These are phyloP conservation scores for Quiscalus mexicanus DNA, from an alignment of 2,113 vertebrate species.

Conservation along the genomic window DNA sequence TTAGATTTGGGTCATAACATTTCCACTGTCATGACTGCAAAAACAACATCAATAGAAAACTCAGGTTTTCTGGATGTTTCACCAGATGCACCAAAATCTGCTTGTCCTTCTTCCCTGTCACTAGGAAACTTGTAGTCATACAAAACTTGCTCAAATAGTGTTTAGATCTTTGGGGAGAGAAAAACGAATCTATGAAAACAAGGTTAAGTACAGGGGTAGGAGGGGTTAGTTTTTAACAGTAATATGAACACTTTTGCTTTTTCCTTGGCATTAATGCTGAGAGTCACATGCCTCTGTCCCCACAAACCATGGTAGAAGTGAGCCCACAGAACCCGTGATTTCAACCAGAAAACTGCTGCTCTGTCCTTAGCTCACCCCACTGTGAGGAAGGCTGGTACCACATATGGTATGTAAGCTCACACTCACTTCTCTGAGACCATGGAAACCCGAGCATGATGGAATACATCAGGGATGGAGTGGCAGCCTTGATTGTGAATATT, in stretches of 20 bases:
- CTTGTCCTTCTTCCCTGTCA: background rate
- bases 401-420: constrained; percentile 8
- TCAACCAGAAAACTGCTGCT: background rate
- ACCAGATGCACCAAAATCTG: background rate
- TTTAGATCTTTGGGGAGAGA: background rate
- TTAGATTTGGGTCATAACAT: constrained; percentile 13
- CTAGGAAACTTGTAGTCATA: background rate
- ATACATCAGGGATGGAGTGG: constrained; percentile 33
- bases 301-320: constrained; percentile 25
- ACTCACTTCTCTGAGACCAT: constrained; percentile 20
- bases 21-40: background rate
- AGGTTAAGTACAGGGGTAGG: background rate
- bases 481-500: constrained; percentile 48
- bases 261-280: background rate
- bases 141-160: background rate
- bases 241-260: background rate
- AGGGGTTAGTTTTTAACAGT: background rate
- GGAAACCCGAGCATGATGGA: constrained; percentile 13
- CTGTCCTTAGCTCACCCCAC: constrained; percentile 38
- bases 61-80: background rate
- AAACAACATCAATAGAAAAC: constrained; percentile 1
- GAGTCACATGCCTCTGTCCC: background rate
- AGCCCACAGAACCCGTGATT: constrained; percentile 30
- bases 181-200: background rate
- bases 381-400: background rate